phyloP scores from a whole-genome alignment of 2,797 vertebrate species.

The Eutrigla gurnardus region DNA sequence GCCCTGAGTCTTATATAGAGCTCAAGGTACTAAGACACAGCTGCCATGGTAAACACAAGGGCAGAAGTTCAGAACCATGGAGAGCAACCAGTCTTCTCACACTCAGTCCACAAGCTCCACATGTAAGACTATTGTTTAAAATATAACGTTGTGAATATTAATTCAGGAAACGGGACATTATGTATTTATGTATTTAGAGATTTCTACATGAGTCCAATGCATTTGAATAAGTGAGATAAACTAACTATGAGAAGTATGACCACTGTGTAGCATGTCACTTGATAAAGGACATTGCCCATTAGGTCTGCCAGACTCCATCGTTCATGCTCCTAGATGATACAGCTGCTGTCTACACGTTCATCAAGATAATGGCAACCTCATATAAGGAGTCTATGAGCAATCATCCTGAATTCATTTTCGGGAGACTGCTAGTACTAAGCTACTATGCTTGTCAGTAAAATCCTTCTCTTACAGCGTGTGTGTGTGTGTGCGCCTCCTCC shows the following conservation, averaged over 20 bases:
- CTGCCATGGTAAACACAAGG: slow-evolving; percentile 30
- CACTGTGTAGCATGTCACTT: slow-evolving; percentile 60
- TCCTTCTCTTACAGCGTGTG: slow-evolving; percentile 44
- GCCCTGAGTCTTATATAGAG: slow-evolving; percentile 37
- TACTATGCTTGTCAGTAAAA: slow-evolving; percentile 63
- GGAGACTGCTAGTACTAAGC: slow-evolving; percentile 35
- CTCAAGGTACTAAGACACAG: neutral
- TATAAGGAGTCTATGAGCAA: slow-evolving; percentile 69
- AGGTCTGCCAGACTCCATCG: slow-evolving; percentile 69
- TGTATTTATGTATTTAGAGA: slow-evolving; percentile 7
- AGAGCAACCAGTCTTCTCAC: slow-evolving; percentile 69
- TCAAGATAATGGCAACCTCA: slow-evolving; percentile 81
- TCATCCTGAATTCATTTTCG: slow-evolving; percentile 71
- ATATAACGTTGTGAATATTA: slow-evolving; percentile 22
- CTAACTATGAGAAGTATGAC: slow-evolving; percentile 29
- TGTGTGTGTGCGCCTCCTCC: slow-evolving; percentile 33
- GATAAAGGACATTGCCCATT: slow-evolving; percentile 75
- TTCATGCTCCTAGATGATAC: slow-evolving; percentile 73
- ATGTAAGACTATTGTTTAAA: slow-evolving; percentile 3
- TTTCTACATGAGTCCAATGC: slow-evolving; percentile 35
- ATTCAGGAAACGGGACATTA: slow-evolving; percentile 21
- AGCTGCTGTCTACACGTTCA: slow-evolving; percentile 76
- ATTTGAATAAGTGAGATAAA: slow-evolving; percentile 32
- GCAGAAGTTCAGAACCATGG: slow-evolving; percentile 83
- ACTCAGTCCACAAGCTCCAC: neutral